These are phyloP conservation scores for Amphiprion percula DNA, from an alignment of 2,113 vertebrate species.

Conservation along the genomic window DNA sequence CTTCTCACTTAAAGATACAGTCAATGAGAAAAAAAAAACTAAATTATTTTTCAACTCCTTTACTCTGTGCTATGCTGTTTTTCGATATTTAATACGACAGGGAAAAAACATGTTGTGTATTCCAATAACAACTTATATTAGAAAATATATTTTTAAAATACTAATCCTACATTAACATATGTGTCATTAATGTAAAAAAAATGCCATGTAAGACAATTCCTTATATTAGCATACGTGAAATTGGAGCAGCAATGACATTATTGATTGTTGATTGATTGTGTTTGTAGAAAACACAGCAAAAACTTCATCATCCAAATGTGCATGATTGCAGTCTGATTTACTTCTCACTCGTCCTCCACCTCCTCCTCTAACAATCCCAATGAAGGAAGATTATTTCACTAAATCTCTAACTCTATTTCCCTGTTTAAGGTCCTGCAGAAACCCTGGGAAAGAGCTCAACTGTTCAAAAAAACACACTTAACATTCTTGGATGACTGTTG, in stretches of 20 bases:
- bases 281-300: not conserved
- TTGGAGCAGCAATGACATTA: too few relatives aligned
- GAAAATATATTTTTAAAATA: too few relatives aligned
- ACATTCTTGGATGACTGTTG: not conserved
- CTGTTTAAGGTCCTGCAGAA: not conserved
- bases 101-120: too few relatives aligned
- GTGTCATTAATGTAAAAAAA: too few relatives aligned
- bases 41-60: too few relatives aligned
- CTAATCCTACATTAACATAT: too few relatives aligned
- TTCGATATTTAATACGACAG: too few relatives aligned
- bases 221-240: not conserved
- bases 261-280: too few relatives aligned
- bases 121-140: too few relatives aligned
- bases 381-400: not conserved
- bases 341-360: not conserved
- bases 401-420: not conserved
- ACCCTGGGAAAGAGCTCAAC: not conserved
- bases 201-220: not conserved
- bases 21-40: too few relatives aligned
- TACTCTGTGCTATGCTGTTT: too few relatives aligned
- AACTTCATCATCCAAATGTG: not conserved
- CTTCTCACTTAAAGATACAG: conserved; percentile 1
- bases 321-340: conserved; percentile 7
- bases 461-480: not conserved
- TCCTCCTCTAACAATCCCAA: not conserved